Evolutionary conservation across 2,113 vertebrate species (phyloP), one percentile per base, ranked within the genome.

Genomic region (Vidua macroura): DNA sequence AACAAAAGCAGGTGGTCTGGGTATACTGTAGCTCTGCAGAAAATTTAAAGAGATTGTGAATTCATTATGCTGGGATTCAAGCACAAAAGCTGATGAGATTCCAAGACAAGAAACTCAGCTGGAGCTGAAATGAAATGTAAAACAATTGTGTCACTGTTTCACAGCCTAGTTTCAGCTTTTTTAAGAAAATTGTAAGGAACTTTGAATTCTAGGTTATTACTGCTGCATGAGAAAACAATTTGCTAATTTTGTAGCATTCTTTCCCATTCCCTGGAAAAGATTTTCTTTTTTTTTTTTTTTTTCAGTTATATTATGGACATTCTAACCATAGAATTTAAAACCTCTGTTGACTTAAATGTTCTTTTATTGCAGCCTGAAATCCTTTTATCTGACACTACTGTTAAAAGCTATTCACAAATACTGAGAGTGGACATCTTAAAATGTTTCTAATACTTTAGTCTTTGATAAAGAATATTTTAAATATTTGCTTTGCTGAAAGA

Each of bases 381-480:
- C 33, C 41, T 90, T 94, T 41, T 87, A 4, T 85, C 55, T 81
- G 81, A 28, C 58, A 39, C 41, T 87, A 9, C 83, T 76, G 6
- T 87, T 91, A 79, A 89, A 93, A 91, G 41, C 58, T 72, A 31
- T 93, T 64, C 66, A 69, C 24, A 20, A 82, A 82, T 91, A 89
- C n/a, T 87, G 20, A 69, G 78, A 83, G 51, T 11, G 5, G 25
- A 0, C 74, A 88, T 88, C 88, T 96, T 48, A 67, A 82, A 85
- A 51, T 90, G 9, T 33, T 92, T 83, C 18, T 56, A 81, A 64
- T 84, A 33, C 31, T 92, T 95, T 5, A 72, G 12, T 79, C 37
- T 91, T 85, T 68, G 77, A 85, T 92, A 85, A 93, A 46, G 75
- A 87, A 35, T 91, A 76, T 81, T 91, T 96, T 85, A 95, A 96